Base-by-base conservation (phyloP, 2,113 vertebrate species). In the Ictidomys tridecemlineatus region DNA sequence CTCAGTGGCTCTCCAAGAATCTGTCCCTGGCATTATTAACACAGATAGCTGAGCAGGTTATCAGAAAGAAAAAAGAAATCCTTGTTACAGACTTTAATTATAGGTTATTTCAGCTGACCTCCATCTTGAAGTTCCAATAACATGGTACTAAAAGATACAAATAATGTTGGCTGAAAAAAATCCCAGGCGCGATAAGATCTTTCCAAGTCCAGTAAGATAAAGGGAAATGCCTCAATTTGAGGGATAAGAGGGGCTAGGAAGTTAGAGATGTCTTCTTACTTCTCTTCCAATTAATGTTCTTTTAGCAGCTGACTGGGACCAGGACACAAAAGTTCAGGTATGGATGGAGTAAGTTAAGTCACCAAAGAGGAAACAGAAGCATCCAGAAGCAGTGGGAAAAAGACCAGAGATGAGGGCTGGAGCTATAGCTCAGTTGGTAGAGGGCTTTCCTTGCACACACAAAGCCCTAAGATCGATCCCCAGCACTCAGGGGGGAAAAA, bases 41-140 rank as follows among this genome's bases (percentile, higher is more conserved):
- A 78, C 63, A 96, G 97, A 94, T 94, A 97, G 79, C 90, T 48
- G 16, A 87, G 97, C 98, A 97, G 97, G 97, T 97, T 95, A 97
- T 97, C 97, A 89, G 30, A 72, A 70, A 91, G 76, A 97, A 96
- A 97, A 45, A 65, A 94, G 95, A 97, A 97, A 98, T 86, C 97
- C 97, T 48, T 28, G 94, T 95, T 93, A 94, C 3, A 58, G 95
- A 97, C 92, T 87, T 96, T 96, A 98, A 98, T 97, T 96, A 90
- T 34, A 89, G 94, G 96, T 93, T 98, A 86, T 97, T 98, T 85
- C 37, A 88, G 85, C 86, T 95, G 91, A 97, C 86, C n/a, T 8
- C 67, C 95, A 85, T 91, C 92, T 97, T 96, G 76, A 83, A 96
- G 92, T 91, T 42, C 93, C 94, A 95, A 93, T 91, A 96, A 95